Percentiles rank a stretch among this genome's conserved stretches.
Evolutionary conservation across 2,113 vertebrate genomes (phyloP).

Genomic region (Polypterus senegalus): DNA sequence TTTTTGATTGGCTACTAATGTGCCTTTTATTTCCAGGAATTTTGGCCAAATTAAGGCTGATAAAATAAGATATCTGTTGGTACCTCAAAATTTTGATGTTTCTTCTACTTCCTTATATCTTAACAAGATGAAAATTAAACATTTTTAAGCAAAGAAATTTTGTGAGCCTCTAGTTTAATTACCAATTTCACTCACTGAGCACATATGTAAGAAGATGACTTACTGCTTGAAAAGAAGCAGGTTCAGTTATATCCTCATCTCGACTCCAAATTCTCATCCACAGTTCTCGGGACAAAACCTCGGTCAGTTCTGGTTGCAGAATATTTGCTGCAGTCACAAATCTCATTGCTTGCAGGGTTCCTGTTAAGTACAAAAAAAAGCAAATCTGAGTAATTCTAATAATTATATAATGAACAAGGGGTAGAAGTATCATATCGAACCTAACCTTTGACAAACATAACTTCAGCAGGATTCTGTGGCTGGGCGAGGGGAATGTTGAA

Average conservation of each 20-base stretch:
- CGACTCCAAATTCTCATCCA: slow-evolving; percentile 68
- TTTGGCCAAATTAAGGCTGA: too few relatives aligned
- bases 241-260: slow-evolving; percentile 63
- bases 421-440: not conserved
- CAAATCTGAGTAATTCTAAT: not conserved
- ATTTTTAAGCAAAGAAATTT: too few relatives aligned
- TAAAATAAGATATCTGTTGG: too few relatives aligned
- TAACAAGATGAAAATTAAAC: too few relatives aligned
- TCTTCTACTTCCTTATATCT: too few relatives aligned
- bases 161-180: too few relatives aligned
- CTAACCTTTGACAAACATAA: slow-evolving; percentile 60
- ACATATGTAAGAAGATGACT: not conserved
- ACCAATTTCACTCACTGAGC: too few relatives aligned
- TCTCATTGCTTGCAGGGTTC: slow-evolving; percentile 61
- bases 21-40: too few relatives aligned
- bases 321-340: slow-evolving; percentile 56
- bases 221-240: slow-evolving; percentile 32
- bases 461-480: slow-evolving; percentile 35
- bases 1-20: too few relatives aligned
- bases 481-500: slow-evolving; percentile 48
- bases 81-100: too few relatives aligned
- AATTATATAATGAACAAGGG: too few relatives aligned
- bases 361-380: slow-evolving; percentile 29
- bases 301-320: slow-evolving; percentile 33
- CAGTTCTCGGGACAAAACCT: slow-evolving; percentile 63